phyloP scores from a whole-genome alignment of 2,888 invertebrate species.

The Chironomus tentans region DNA sequence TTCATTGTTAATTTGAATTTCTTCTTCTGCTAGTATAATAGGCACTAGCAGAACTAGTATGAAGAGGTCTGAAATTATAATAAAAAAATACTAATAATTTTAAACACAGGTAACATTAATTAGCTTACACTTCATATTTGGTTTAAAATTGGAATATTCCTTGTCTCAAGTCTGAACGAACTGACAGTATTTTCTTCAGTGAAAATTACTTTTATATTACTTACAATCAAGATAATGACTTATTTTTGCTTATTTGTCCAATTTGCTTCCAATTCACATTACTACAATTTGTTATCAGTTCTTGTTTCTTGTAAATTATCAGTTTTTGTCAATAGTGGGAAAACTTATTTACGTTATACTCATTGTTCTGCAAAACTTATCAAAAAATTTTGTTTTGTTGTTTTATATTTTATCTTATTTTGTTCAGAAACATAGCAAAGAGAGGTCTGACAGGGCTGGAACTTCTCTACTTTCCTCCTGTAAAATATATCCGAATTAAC shows the following conservation, averaged over 20 bases:
- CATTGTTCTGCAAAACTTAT: neutral
- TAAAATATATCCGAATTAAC: too few relatives aligned
- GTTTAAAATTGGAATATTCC: neutral
- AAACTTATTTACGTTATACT: neutral
- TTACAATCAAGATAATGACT: neutral
- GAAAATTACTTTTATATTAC: neutral
- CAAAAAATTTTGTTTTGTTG: neutral
- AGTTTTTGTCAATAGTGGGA: neutral
- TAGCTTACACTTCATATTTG: neutral
- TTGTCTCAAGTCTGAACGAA: neutral
- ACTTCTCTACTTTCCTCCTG: too few relatives aligned
- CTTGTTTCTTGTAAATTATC: neutral
- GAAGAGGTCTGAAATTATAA: neutral
- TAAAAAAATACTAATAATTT: neutral
- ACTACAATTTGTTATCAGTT: neutral
- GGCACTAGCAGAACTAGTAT: neutral
- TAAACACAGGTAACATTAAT: neutral
- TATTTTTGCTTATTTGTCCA: neutral
- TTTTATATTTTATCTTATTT: neutral
- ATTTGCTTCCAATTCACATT: neutral
- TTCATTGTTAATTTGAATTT: neutral
- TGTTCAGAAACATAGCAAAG: too few relatives aligned
- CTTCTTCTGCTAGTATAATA: neutral
- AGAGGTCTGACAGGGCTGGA: neutral
- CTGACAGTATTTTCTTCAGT: neutral